A percentile compares a stretch with the other conserved stretches of the same genome.
These are phyloP conservation scores for Agrotis ipsilon DNA, from an alignment of 2,888 invertebrate genomes.

Conservation along the genomic window DNA sequence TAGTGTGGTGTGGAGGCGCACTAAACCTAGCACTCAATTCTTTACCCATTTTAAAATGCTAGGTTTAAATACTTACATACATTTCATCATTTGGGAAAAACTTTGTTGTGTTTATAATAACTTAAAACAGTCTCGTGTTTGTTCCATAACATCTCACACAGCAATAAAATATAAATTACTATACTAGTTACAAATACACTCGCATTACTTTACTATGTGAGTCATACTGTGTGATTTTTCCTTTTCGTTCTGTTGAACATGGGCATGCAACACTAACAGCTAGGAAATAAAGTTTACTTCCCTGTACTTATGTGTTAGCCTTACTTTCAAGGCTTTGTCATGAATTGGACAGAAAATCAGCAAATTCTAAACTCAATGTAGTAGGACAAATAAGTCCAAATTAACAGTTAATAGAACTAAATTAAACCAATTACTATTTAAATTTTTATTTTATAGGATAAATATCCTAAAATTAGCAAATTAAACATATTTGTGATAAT, in stretches of 20 bases:
- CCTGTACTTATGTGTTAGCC: too few relatives aligned
- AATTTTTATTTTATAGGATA: background rate
- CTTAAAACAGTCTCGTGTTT: background rate
- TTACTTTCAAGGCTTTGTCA: too few relatives aligned
- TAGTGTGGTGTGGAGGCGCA: too few relatives aligned
- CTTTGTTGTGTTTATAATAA: too few relatives aligned
- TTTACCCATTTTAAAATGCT: background rate
- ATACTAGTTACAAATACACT: conserved; percentile 6
- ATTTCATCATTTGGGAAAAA: too few relatives aligned
- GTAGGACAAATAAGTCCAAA: too few relatives aligned
- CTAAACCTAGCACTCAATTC: too few relatives aligned
- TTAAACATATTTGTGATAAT: background rate
- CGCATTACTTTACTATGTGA: background rate
- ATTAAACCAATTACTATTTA: too few relatives aligned
- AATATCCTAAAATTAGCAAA: background rate
- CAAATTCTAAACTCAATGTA: too few relatives aligned
- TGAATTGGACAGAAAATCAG: too few relatives aligned
- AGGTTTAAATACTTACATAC: background rate
- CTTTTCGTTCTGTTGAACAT: background rate
- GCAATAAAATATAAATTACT: background rate
- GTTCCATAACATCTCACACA: background rate
- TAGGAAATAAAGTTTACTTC: too few relatives aligned
- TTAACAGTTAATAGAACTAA: too few relatives aligned
- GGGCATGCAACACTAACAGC: background rate
- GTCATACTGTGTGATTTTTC: conserved; percentile 1